Base-by-base conservation (phyloP, 2,113 vertebrate genomes). In the Hippocampus guttulatus region DNA sequence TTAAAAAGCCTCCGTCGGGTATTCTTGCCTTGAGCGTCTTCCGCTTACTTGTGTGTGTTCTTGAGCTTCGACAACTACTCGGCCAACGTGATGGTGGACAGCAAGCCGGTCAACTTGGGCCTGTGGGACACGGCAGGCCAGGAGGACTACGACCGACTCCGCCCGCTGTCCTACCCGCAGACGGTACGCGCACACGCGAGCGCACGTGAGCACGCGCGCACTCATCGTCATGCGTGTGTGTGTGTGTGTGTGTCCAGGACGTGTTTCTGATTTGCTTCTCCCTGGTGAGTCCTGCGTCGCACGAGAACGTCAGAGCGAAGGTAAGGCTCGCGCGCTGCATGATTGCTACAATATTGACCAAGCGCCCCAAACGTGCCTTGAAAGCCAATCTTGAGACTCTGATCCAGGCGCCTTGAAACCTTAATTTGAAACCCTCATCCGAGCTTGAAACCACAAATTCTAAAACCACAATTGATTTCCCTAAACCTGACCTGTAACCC, bases 61-160 rank as follows among this genome's bases (percentile, higher is more conserved):
- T 1, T 67, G 47, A 90, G 85, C 41, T 89, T 90, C 25, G 87
- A 89, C 79, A 88, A 89, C 81, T 90, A 88, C 75, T 89, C 86
- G 25, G 86, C 88, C 66, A 88, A 86, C 55, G 85, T 87, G 73
- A 90, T 90, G 88, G 89, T 90, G 73, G 89, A 90, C 86, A 90
- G 87, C 72, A 90, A 90, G 57, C 89, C 89, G 0, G 89, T 90
- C 57, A 90, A 90, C 66, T 80, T 90, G 86, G 89, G 89, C 38
- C 86, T 90, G 25, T 90, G 89, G 89, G 89, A 90, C 79, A 90
- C 89, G 73, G 89, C 89, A 3, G 89, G 89, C 74, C 89, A 90
- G 69, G 88, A 89, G 61, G 86, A 89, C 70, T 89, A 89, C 2
- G 88, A 89, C 80, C 85, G 88, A 77, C 88, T 90, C 51, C 83